phyloP scores from a whole-genome alignment of 1,140 invertebrate genomes.

The Amyelois transitella region DNA sequence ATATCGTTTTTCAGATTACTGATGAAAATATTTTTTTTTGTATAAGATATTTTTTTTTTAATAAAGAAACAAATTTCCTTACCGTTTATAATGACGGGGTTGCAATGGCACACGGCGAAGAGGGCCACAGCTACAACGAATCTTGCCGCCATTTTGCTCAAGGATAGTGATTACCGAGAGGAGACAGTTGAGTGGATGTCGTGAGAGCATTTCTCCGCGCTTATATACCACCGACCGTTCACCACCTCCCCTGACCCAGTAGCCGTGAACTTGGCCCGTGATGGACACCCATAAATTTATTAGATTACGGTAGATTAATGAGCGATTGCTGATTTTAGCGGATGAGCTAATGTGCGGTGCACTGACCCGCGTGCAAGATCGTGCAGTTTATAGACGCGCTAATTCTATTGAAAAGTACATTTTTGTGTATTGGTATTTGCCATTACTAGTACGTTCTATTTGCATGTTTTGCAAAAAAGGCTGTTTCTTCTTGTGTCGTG shows the following conservation, averaged over 20 bases:
- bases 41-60: not conserved
- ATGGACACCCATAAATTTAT: slow-evolving; percentile 45
- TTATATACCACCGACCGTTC: slow-evolving; percentile 49
- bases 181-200: slow-evolving; percentile 47
- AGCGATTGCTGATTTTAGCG: slow-evolving; percentile 21
- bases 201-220: slow-evolving; percentile 68
- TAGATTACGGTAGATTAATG: slow-evolving; percentile 57
- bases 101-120: slow-evolving; percentile 41
- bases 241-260: slow-evolving; percentile 45
- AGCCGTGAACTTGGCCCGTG: slow-evolving; percentile 47
- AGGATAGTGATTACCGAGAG: slow-evolving; percentile 23
- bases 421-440: too few species aligned
- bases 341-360: slow-evolving; percentile 13
- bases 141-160: slow-evolving; percentile 49
- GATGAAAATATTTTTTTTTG: too few species aligned
- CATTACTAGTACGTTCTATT: too few species aligned
- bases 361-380: slow-evolving; percentile 1
- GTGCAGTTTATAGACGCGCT: not conserved
- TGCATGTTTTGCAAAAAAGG: too few species aligned
- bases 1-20: too few species aligned
- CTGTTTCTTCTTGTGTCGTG: too few species aligned
- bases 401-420: not conserved
- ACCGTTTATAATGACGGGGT: slow-evolving; percentile 51
- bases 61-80: slow-evolving; percentile 16
- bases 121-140: slow-evolving; percentile 46